Evolutionary conservation across 2,797 vertebrate species (phyloP).

Genomic region (Dallia pectoralis): DNA sequence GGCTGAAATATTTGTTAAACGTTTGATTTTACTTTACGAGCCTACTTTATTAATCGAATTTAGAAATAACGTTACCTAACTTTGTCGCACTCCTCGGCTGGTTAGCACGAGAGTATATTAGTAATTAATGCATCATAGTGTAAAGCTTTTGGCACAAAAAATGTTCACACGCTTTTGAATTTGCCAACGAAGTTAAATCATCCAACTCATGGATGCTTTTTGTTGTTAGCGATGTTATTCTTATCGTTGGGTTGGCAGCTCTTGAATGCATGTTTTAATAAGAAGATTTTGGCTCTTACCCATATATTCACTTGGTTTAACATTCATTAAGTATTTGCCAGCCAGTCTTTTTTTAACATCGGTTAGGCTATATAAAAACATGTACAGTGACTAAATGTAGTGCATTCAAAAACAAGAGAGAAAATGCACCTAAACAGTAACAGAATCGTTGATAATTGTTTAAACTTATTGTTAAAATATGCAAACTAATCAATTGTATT

Average conservation of each 20-base stretch:
- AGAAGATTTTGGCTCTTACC: not conserved
- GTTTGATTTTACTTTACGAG: not conserved
- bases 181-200: not conserved
- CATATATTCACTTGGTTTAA: not conserved
- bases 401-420: not conserved
- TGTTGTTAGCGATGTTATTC: slow-evolving; percentile 76
- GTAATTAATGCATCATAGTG: not conserved
- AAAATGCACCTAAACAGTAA: not conserved
- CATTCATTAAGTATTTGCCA: not conserved
- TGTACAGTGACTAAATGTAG: not conserved
- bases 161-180: not conserved
- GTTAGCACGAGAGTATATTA: not conserved
- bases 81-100: not conserved
- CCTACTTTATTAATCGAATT: no score
- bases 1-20: not conserved
- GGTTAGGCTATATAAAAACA: not conserved
- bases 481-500: not conserved
- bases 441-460: not conserved
- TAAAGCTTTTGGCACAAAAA: not conserved
- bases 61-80: not conserved
- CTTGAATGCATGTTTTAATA: not conserved
- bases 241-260: slow-evolving; percentile 78
- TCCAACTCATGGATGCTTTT: not conserved
- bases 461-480: not conserved
- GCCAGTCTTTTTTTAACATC: not conserved